A percentile compares a stretch with the other conserved stretches of the same genome.
phyloP scores from a whole-genome alignment of 2,888 invertebrate species.

The Protonemura montana region DNA sequence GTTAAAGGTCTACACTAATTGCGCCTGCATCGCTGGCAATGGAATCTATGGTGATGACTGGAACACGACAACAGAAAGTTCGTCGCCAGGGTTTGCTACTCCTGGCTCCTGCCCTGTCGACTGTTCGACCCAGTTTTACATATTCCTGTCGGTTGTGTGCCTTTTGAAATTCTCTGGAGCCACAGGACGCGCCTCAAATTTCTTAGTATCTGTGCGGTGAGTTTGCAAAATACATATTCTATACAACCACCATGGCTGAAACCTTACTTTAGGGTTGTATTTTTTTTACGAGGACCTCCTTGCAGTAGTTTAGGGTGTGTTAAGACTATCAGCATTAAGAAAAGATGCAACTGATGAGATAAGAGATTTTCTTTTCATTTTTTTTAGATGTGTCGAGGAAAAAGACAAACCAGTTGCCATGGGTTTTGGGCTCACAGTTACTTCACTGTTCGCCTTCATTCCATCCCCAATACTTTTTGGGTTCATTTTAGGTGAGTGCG shows the following conservation, averaged over 20 bases:
- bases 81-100: slow-evolving; percentile 57
- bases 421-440: slow-evolving; percentile 73
- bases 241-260: too few relatives aligned
- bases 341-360: too few relatives aligned
- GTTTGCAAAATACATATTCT: background rate
- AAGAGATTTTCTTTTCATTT: too few relatives aligned
- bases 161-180: slow-evolving; percentile 68
- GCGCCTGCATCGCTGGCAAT: slow-evolving; percentile 39
- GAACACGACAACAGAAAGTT: slow-evolving; percentile 20
- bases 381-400: slow-evolving; percentile 71
- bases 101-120: slow-evolving; percentile 67
- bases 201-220: slow-evolving; percentile 67
- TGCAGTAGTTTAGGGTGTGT: too few relatives aligned
- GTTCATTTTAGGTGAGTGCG: slow-evolving; percentile 68
- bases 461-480: slow-evolving; percentile 82
- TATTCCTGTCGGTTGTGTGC: slow-evolving; percentile 65
- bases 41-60: slow-evolving; percentile 27
- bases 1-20: slow-evolving; percentile 41
- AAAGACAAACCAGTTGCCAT: slow-evolving; percentile 77
- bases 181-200: slow-evolving; percentile 69
- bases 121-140: slow-evolving; percentile 64
- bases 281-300: too few relatives aligned
- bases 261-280: too few relatives aligned
- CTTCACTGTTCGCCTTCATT: slow-evolving; percentile 76
- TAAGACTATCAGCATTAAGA: too few relatives aligned